Conservation (phyloP, 2,888 invertebrate species). For the Formica aserva region DNA sequence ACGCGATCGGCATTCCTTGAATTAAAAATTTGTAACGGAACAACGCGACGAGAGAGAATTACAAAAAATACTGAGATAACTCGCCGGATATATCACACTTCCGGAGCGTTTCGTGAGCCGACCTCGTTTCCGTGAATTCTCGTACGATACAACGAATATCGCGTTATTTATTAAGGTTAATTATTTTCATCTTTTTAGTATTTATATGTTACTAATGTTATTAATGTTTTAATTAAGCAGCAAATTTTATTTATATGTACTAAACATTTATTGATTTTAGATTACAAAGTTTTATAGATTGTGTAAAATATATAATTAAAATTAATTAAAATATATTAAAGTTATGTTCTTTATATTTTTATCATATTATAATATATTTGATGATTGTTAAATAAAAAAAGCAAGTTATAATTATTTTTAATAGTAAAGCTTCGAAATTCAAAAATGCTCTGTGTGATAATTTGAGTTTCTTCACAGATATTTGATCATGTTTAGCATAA, state of each 20-base stretch:
- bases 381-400: neutral
- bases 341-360: neutral
- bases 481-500: slow-evolving; percentile 15
- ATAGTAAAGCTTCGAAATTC: neutral
- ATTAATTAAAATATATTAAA: neutral
- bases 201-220: neutral
- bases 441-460: neutral
- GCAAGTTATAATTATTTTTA: neutral
- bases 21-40: slow-evolving; percentile 38
- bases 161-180: slow-evolving; percentile 10
- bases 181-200: neutral
- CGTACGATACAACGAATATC: slow-evolving; percentile 46
- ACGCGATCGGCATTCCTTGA: slow-evolving; percentile 7
- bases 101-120: slow-evolving; percentile 20
- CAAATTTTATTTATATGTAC: neutral
- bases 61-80: slow-evolving; percentile 7
- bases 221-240: neutral
- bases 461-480: neutral
- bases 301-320: neutral
- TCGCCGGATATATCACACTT: slow-evolving; percentile 30
- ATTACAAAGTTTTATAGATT: neutral
- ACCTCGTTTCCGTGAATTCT: slow-evolving; percentile 31
- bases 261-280: neutral
- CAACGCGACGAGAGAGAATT: neutral
- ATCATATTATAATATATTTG: neutral